phyloP scores from a whole-genome alignment of 2,113 vertebrate species.

The Hiodon tergisus region DNA sequence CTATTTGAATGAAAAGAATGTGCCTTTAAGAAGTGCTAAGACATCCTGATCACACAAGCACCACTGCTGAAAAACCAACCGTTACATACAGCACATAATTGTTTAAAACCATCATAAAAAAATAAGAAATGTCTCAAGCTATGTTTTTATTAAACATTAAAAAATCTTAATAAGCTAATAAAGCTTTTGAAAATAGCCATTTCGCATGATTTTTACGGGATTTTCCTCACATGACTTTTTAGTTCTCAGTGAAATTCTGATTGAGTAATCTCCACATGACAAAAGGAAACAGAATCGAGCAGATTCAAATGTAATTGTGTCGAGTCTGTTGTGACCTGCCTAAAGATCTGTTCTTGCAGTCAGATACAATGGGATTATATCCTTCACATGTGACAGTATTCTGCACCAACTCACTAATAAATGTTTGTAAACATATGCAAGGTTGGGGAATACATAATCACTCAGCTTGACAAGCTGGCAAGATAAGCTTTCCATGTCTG shows the following conservation, averaged over 20 bases:
- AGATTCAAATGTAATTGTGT: conserved; percentile 16
- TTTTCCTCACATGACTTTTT: conserved; percentile 2
- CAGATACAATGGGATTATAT: conserved; percentile 7
- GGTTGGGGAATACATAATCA: conserved; percentile 21
- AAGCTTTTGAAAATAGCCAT: conserved; percentile 9
- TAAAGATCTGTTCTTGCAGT: conserved; percentile 17
- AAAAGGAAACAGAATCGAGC: conserved; percentile 7
- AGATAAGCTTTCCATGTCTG: conserved; percentile 23
- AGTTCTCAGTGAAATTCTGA: background rate
- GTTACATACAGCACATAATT: too few relatives aligned
- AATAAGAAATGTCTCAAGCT: too few relatives aligned
- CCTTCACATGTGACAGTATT: conserved; percentile 3
- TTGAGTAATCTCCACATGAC: background rate
- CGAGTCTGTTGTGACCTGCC: conserved; percentile 13
- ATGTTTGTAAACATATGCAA: conserved; percentile 30
- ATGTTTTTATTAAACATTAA: too few relatives aligned
- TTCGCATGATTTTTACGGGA: background rate
- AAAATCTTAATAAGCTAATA: conserved; percentile 19
- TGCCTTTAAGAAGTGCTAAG: too few relatives aligned
- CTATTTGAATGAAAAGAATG: too few relatives aligned
- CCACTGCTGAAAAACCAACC: too few relatives aligned
- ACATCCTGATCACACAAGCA: too few relatives aligned
- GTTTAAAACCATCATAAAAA: background rate
- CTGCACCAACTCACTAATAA: conserved; percentile 18
- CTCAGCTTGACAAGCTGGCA: conserved; percentile 20